Evolutionary conservation across 2,113 vertebrate genomes (phyloP), one percentile per base, ranked within the genome.

Genomic region (Cebidichthys violaceus): DNA sequence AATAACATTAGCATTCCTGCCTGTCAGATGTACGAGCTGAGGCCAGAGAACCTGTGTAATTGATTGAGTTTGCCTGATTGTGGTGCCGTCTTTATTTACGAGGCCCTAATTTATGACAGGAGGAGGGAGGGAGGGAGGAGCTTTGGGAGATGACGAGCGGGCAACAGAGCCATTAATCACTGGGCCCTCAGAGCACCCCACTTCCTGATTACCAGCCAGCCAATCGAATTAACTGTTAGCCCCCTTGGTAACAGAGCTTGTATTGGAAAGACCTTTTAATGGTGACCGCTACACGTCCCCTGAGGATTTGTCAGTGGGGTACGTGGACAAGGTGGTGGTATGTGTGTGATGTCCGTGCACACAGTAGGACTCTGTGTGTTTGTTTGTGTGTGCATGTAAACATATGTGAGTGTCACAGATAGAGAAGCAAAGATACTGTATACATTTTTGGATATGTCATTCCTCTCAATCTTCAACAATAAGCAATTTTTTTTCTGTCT

Each of bases 221-320:
- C 96, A 97, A 98, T 97, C 96, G 96, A 98, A 97, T 99, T 97
- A 98, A 96, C 96, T 95, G 95, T 96, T 96, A 97, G 95, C 95
- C 96, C 96, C 94, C 95, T 86, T 92, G 90, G 92, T 96, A 96
- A 96, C 96, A 96, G 90, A 96, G 95, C 95, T 96, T 94, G 95
- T 97, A 97, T 98, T 94, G 95, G 95, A 98, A 97, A 96, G 97
- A 97, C 97, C 96, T 97, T 98, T 98, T 97, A 97, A 97, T 97
- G 96, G 96, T 96, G 96, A 94, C 95, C 96, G 96, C 96, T 96
- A 95, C 91, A 90, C 65, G 94, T 95, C 95, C 96, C 95, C 94
- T 89, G 96, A 96, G 97, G 95, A 87, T 92, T 85, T 85, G 90
- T 47, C 84, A 66, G 74, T 73, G 79, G 74, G 79, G 24, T 76